Conservation (phyloP, 2,888 invertebrate species). For the Pemphredon lugubris region DNA sequence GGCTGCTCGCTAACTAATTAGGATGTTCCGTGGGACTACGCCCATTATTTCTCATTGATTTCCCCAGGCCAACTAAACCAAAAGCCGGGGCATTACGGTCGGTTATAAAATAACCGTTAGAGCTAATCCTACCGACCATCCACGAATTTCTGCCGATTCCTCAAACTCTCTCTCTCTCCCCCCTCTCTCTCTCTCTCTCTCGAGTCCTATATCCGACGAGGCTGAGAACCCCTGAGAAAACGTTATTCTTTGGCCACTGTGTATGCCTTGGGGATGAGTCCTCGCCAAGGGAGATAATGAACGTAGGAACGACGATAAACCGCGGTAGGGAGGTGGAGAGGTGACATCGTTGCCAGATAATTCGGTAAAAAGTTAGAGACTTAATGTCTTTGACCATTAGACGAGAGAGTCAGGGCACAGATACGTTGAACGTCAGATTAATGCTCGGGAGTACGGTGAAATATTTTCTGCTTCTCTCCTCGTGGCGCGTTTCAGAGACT, state of each 20-base stretch:
- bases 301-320: constrained; percentile 55
- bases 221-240: constrained; percentile 30
- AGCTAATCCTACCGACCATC: not conserved
- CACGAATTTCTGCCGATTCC: not conserved
- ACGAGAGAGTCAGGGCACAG: constrained; percentile 15
- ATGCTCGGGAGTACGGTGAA: constrained; percentile 17
- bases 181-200: no score
- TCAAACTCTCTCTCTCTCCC: no score
- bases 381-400: constrained; percentile 55
- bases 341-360: constrained; percentile 44
- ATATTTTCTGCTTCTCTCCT: constrained; percentile 38
- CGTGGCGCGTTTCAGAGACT: not conserved
- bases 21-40: constrained; percentile 25
- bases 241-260: constrained; percentile 30
- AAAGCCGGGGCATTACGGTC: constrained; percentile 13
- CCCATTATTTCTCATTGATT: constrained; percentile 21
- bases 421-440: constrained; percentile 40
- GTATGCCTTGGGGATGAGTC: constrained; percentile 57
- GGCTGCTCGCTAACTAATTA: constrained; percentile 28
- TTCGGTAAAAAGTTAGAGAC: constrained; percentile 56
- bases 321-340: constrained; percentile 1
- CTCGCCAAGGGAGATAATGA: constrained; percentile 52
- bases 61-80: constrained; percentile 3
- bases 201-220: no score
- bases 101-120: constrained; percentile 26